A percentile compares a stretch with the other conserved stretches of the same genome.
Conservation (phyloP, 2,888 invertebrate species). For the Cephus spinipes region DNA sequence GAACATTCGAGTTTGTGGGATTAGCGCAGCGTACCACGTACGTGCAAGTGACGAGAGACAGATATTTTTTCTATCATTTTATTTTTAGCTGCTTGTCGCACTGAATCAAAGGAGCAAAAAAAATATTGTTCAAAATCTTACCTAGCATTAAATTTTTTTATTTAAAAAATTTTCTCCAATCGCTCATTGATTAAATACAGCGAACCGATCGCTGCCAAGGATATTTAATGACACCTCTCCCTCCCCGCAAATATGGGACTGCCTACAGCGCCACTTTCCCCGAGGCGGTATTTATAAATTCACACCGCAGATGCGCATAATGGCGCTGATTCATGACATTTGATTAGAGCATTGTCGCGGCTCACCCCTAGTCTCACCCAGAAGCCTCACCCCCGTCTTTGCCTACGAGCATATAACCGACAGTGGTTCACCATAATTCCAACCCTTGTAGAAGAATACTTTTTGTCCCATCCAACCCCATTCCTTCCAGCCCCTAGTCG, state of each 20-base stretch:
- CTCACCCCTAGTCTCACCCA: conserved; percentile 51
- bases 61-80: not conserved
- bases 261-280: not conserved
- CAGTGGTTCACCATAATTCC: conserved; percentile 34
- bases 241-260: not conserved
- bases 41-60: not conserved
- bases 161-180: not conserved
- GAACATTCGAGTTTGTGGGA: not conserved
- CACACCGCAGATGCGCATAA: conserved; percentile 65
- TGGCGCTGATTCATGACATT: conserved; percentile 65
- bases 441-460: conserved; percentile 41
- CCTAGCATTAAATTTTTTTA: too few species aligned
- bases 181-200: not conserved
- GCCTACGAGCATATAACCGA: conserved; percentile 34
- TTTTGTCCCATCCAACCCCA: not conserved
- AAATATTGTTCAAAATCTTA: not conserved
- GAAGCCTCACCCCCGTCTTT: conserved; percentile 36
- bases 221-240: not conserved
- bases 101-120: not conserved
- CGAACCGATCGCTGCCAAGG: not conserved
- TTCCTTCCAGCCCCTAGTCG: not conserved
- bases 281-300: conserved; percentile 62
- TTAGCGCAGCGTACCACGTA: not conserved
- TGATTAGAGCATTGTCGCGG: conserved; percentile 64
- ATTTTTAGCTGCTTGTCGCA: not conserved